Base-by-base conservation (phyloP, 2,888 invertebrate genomes). In the Marronus borbonicus region DNA sequence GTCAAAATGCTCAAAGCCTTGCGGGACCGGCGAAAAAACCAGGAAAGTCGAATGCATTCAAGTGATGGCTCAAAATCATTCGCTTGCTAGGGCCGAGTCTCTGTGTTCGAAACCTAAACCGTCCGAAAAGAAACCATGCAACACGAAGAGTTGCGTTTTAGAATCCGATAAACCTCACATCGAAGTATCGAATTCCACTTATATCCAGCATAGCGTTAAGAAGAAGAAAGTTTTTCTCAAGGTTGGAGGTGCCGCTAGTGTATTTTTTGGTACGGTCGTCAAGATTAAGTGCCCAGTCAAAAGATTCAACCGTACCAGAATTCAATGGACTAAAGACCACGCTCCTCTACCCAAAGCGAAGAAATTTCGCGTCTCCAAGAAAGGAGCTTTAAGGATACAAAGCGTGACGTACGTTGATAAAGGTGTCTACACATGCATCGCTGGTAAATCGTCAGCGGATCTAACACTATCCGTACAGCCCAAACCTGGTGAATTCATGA, bases 211-310 rank as follows among this genome's bases (percentile, higher is more conserved):
- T 81, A 95, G 95, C 85, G 93, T 94, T 0, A 94, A 93, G 85
- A 94, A 94, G 88, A 93, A 93, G 80, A 95, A 95, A 89, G 93
- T 96, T 14, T 94, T 95, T 0, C 90, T 98, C 0, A 96, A 96
- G 88, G 95, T 98, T 0, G 98, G 97, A 0, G 98, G 97, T 0
- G 94, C 94, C 0, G 98, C 97, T 0, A 95, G 95, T 0, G 94
- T 98, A 68, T 97, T 96, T 90, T 93, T 95, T 84, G 98, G 97
- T 8, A 96, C 97, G 0, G 95, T 95, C 85, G 93, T 98, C 79
- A 97, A 97, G 89, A 96, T 98, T 82, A 96, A 97, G 86, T 98
- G 98, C 86, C 98, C 98, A 0, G 96, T 97, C 28, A 96, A 96
- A 86, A 93, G 94, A 82, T 94, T 92, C 87, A 93, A 94, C 86